These are phyloP conservation scores for Oscheius sp. DNA, from an alignment of 2,888 invertebrate species.

Conservation along the genomic window DNA sequence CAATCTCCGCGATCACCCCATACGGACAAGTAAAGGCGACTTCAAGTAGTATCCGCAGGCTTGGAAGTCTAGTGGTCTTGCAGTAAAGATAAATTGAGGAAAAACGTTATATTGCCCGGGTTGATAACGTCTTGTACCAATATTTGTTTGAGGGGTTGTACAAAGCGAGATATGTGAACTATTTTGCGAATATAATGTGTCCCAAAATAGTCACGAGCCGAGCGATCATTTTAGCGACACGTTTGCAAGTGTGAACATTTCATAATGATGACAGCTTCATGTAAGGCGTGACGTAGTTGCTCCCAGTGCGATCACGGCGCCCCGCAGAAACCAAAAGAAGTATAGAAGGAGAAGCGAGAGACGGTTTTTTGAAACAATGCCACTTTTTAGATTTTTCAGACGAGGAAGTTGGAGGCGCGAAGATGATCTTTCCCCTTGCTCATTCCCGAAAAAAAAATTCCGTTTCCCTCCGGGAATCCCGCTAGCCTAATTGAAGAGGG, in stretches of 20 bases:
- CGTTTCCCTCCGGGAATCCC: conserved; percentile 27
- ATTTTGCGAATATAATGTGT: too few species aligned
- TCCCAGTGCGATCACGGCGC: conserved; percentile 28
- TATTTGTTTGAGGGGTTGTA: too few species aligned
- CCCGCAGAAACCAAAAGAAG: conserved; percentile 18
- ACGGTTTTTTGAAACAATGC: background rate
- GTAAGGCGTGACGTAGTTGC: conserved; percentile 32
- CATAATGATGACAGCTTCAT: conserved; percentile 29
- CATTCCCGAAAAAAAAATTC: background rate
- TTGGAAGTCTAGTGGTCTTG: too few species aligned
- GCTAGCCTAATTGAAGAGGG: conserved; percentile 30
- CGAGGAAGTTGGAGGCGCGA: background rate
- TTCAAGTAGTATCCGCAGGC: too few species aligned
- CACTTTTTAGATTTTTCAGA: background rate
- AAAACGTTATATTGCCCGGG: too few species aligned
- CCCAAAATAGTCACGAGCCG: conserved; percentile 8
- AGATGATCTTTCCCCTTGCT: conserved; percentile 11
- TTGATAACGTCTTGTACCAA: too few species aligned
- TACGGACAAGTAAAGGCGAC: background rate
- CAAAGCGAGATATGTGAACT: too few species aligned
- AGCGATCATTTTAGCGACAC: conserved; percentile 12
- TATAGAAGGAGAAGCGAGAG: background rate
- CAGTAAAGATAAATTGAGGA: too few species aligned
- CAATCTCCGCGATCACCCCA: conserved; percentile 27
- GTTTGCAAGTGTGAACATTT: conserved; percentile 28